Conservation (phyloP, 2,797 vertebrate genomes). For the Cossypha polioptera region DNA sequence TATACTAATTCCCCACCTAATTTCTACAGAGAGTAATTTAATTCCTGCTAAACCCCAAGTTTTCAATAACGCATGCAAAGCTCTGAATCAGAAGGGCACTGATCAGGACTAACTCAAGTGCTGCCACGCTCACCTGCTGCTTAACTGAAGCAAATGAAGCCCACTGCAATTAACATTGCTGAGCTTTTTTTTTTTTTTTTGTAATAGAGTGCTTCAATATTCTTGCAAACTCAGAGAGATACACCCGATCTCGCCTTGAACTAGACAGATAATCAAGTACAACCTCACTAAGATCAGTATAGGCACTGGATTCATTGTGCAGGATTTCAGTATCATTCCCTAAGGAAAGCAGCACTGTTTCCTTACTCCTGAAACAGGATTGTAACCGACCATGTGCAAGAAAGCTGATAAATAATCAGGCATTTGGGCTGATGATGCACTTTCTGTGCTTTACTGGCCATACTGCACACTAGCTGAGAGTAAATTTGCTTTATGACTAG, state of each 20-base stretch:
- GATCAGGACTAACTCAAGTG: not conserved
- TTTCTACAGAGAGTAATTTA: not conserved
- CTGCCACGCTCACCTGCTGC: not conserved
- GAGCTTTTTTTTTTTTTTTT: not conserved
- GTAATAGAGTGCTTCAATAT: not conserved
- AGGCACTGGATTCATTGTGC: not conserved
- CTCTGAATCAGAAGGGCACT: not conserved
- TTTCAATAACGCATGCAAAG: not conserved
- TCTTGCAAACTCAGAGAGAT: not conserved
- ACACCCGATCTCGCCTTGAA: not conserved
- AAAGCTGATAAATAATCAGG: not conserved
- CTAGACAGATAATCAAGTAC: not conserved
- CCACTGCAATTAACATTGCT: not conserved
- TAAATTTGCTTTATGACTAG: not conserved
- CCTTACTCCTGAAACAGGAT: not conserved
- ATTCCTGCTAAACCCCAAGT: not conserved
- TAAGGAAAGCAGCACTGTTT: not conserved
- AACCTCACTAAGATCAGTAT: not conserved
- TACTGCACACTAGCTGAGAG: not conserved
- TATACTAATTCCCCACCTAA: not conserved
- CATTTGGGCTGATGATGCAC: fast-evolving
- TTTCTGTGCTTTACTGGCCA: not conserved
- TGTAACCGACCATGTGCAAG: not conserved
- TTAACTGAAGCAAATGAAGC: not conserved
- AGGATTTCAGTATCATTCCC: not conserved